A percentile compares a stretch with the other conserved stretches of the same genome.
Conservation (phyloP, 2,888 invertebrate species). For the Rutpela maculata region DNA sequence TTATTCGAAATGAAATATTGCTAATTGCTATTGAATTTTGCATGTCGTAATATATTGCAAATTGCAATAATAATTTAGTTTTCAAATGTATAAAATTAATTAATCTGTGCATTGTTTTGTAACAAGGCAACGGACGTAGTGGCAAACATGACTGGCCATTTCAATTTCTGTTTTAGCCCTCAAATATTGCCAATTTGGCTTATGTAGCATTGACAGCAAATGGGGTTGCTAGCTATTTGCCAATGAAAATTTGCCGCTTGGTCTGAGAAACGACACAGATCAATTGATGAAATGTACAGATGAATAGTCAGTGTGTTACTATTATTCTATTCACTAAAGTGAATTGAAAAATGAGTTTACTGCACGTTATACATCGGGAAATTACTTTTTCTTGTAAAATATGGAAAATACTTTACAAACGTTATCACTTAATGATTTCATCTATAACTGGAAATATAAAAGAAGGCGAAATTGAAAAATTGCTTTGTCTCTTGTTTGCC, state of each 20-base stretch:
- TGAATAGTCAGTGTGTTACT: neutral
- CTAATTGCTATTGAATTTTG: neutral
- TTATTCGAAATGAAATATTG: neutral
- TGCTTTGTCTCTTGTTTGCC: neutral
- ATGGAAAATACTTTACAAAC: slow-evolving; percentile 7
- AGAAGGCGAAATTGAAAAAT: neutral
- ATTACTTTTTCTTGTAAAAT: neutral
- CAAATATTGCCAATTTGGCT: slow-evolving; percentile 24
- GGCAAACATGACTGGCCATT: neutral
- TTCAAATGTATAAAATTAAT: neutral
- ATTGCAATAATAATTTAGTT: slow-evolving; percentile 12
- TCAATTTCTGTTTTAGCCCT: slow-evolving; percentile 12
- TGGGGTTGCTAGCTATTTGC: slow-evolving; percentile 31
- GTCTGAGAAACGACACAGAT: slow-evolving; percentile 6
- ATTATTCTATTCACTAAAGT: neutral
- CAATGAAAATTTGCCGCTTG: slow-evolving; percentile 29
- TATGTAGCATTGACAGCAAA: slow-evolving; percentile 14
- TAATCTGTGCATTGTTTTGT: slow-evolving; percentile 22
- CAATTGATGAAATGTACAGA: slow-evolving; percentile 16
- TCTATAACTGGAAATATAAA: neutral
- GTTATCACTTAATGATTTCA: slow-evolving; percentile 5
- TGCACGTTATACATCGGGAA: neutral
- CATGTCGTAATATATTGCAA: neutral
- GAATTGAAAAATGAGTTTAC: neutral
- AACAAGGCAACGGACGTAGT: neutral